Base-by-base conservation (phyloP, 92 coral and sea anemone genomes). In the Zoanthus gigantus region DNA sequence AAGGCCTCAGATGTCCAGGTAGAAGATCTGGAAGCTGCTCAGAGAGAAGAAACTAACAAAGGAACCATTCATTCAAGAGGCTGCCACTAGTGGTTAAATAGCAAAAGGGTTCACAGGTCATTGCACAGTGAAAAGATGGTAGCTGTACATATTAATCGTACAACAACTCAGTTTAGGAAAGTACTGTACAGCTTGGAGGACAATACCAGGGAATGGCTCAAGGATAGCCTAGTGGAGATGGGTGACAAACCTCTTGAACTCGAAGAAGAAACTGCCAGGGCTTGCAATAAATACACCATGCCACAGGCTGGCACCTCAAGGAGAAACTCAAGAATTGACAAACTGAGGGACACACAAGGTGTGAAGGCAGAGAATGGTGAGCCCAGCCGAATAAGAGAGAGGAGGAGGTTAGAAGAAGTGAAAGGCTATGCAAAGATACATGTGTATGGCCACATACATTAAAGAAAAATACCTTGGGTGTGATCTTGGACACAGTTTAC, bases 1-100 rank as follows among this genome's bases (percentile, higher is more conserved):
- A 89, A 89, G 83, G 54, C 86, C n/a, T 84, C 85, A 13, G 86
- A 84, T 31, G 74, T 89, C 0, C 89, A 83, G 63, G 31, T 84
- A 37, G 89, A 85, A 53, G 92, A 83, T 50, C 1, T 85, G 3
- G 89, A 83, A 34, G 78, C 84, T 32, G 81, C 71, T 67, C 52
- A 30, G 47, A 80, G 54, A 75, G 71, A 76, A 13, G 74, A 18
- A 29, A 48, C 71, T 13, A 77, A 16, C 76, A 86, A 85, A 66
- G 90, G 63, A 71, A 34, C 4, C 42, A 37, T 4, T 23, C 42
- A 37, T 37, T 2, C 42, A 37, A 37, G 42, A 37, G 42, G 3
- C 42, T 37, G 42, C 42, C 4, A 4, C 42, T 37, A 37, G 42
- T 37, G 42, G 42, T 37, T 37, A 37, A 37, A 37, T 37, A 37